phyloP scores from a whole-genome alignment of 2,113 vertebrate species.

The Thryonomys swinderianus region DNA sequence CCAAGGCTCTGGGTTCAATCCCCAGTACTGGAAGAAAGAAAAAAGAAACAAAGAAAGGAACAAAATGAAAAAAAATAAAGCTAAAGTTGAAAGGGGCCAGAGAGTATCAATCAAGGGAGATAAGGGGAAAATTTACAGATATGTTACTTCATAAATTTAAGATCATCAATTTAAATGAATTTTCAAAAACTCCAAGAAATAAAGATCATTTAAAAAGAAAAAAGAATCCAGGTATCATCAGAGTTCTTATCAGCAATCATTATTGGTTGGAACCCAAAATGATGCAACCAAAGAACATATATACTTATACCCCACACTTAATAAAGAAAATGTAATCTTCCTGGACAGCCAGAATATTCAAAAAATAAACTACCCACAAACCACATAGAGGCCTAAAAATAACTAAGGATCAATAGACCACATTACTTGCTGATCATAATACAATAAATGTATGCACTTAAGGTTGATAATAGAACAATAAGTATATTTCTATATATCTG shows the following conservation, averaged over 20 bases:
- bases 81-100: not conserved
- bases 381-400: not conserved
- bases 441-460: not conserved
- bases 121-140: not conserved
- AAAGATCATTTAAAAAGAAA: not conserved
- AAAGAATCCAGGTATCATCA: not conserved
- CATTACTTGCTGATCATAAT: not conserved
- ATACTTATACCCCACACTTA: not conserved
- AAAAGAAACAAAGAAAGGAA: fast-evolving
- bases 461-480: not conserved
- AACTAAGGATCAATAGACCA: not conserved
- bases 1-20: not conserved
- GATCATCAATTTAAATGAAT: not conserved
- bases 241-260: not conserved
- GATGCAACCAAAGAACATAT: not conserved
- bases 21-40: not conserved
- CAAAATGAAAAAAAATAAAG: not conserved
- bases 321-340: not conserved
- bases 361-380: not conserved
- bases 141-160: not conserved
- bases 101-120: not conserved
- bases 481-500: not conserved
- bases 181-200: not conserved
- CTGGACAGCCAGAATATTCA: not conserved
- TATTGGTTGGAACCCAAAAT: not conserved